Evolutionary conservation across 1,140 invertebrate species (phyloP).

Genomic region (Lepidurus apus): DNA sequence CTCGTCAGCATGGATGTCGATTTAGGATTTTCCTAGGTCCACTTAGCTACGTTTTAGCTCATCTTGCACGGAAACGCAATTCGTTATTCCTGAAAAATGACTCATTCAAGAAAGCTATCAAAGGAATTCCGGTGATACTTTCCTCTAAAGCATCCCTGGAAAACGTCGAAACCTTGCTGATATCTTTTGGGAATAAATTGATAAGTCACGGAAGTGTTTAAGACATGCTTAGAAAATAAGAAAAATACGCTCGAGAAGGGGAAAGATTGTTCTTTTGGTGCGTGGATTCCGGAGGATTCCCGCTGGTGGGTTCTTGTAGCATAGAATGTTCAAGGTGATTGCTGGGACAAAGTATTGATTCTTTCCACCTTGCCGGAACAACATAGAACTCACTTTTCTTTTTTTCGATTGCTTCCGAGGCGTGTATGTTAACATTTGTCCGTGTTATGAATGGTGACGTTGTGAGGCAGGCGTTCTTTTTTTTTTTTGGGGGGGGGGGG

Average conservation of each 20-base stretch:
- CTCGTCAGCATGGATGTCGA: too few species aligned
- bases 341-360: slow-evolving; percentile 5
- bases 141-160: too few species aligned
- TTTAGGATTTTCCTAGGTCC: background rate
- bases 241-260: too few species aligned
- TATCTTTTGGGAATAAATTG: too few species aligned
- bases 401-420: background rate
- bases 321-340: background rate
- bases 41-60: background rate
- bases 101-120: too few species aligned
- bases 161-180: too few species aligned
- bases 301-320: background rate
- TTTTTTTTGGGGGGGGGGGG: background rate
- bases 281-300: background rate
- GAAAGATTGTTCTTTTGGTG: background rate
- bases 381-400: background rate
- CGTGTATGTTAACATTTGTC: slow-evolving; percentile 19
- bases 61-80: background rate
- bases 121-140: background rate
- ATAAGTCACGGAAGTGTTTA: too few species aligned
- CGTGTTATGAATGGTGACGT: background rate
- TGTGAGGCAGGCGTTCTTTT: background rate
- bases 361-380: background rate
- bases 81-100: too few species aligned
- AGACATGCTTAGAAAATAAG: too few species aligned